Evolutionary conservation across 2,797 vertebrate genomes (phyloP).

Genomic region (Martes flavigula): DNA sequence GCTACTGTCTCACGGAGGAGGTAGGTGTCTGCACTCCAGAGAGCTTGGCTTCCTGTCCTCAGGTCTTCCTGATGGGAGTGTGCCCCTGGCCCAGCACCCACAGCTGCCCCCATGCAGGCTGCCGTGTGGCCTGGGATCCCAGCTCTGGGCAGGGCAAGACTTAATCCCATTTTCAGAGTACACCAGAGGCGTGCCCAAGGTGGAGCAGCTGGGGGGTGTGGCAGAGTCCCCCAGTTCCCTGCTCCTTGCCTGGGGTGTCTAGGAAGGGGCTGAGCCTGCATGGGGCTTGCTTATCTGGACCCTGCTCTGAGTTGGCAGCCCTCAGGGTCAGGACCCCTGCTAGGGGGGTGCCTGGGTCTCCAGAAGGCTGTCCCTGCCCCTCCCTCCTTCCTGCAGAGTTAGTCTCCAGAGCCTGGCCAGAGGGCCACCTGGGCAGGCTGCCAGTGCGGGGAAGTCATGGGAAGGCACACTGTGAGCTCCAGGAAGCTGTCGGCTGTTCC

Average conservation of each 20-base stretch:
- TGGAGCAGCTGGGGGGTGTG: background rate
- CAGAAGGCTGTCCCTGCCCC: background rate
- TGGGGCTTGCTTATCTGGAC: background rate
- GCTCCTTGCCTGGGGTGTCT: background rate
- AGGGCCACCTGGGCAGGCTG: background rate
- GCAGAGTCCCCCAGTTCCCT: background rate
- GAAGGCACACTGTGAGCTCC: background rate
- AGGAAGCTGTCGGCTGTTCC: conserved; percentile 31
- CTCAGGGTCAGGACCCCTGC: background rate
- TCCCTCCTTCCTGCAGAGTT: background rate
- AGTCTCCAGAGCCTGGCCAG: background rate
- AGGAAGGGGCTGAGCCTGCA: background rate
- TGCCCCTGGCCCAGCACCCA: background rate
- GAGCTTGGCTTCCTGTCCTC: background rate
- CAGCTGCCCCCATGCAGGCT: background rate
- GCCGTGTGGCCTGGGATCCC: background rate
- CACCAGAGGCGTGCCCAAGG: background rate
- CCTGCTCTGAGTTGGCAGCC: background rate
- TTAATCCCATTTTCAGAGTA: background rate
- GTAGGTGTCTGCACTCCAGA: background rate
- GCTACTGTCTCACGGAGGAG: background rate
- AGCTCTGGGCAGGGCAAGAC: background rate
- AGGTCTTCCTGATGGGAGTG: background rate
- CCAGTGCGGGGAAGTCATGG: conserved; percentile 22
- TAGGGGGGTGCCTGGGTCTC: background rate